Conservation (phyloP, 2,888 invertebrate genomes). For the Hydrotaea diabolus region DNA sequence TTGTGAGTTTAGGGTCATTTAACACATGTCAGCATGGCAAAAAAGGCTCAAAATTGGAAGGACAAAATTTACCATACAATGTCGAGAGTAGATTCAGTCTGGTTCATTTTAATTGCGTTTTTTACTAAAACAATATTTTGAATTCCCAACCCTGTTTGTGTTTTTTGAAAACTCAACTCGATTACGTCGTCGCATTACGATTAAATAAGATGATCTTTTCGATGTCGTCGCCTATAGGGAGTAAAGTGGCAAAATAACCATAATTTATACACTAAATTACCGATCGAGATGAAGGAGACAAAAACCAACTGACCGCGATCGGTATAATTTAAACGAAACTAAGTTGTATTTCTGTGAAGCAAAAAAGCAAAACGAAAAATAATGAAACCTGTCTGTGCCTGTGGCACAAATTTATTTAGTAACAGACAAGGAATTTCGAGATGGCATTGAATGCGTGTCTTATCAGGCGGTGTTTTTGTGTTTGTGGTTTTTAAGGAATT, state of each 20-base stretch:
- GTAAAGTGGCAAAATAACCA: constrained; percentile 7
- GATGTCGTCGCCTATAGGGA: not conserved
- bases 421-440: not conserved
- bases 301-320: not conserved
- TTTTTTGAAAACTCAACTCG: too few species aligned
- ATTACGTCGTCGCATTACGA: not conserved
- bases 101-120: too few species aligned
- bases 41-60: too few species aligned
- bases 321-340: constrained; percentile 2
- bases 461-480: not conserved
- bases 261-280: not conserved
- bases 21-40: too few species aligned
- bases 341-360: not conserved
- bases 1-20: too few species aligned
- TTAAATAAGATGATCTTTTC: not conserved
- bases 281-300: not conserved
- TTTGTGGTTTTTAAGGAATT: too few species aligned
- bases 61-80: too few species aligned
- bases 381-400: not conserved
- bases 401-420: not conserved
- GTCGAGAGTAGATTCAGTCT: too few species aligned
- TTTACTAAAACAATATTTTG: too few species aligned
- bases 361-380: not conserved
- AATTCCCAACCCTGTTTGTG: too few species aligned
- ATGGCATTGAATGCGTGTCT: not conserved